Conservation (phyloP, 2,888 invertebrate species). For the Morpho achilles region DNA sequence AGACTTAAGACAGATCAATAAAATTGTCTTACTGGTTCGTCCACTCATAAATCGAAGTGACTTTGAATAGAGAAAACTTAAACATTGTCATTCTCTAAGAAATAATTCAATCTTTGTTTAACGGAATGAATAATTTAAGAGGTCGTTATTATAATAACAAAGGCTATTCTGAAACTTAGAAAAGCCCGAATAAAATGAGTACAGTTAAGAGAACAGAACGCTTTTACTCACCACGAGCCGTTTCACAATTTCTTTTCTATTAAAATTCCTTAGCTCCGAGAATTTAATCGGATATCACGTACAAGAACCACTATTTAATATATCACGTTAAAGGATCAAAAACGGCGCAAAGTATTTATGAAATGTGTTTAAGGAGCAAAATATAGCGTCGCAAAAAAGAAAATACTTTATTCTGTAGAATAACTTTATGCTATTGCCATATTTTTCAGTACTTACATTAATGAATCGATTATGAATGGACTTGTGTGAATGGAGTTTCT, state of each 20-base stretch:
- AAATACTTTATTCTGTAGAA: neutral
- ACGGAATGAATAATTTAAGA: conserved; percentile 28
- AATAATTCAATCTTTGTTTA: conserved; percentile 28
- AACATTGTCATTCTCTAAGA: conserved; percentile 26
- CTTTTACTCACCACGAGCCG: conserved; percentile 50
- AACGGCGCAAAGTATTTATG: conserved; percentile 3
- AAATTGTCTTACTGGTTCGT: conserved; percentile 21
- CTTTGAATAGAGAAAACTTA: conserved; percentile 23
- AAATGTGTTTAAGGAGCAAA: conserved; percentile 1
- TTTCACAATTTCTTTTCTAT: conserved; percentile 62
- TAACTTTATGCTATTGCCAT: neutral
- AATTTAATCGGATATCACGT: conserved; percentile 38
- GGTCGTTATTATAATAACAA: conserved; percentile 24
- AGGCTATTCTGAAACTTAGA: conserved; percentile 23
- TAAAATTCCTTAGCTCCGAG: conserved; percentile 66
- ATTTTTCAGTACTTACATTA: neutral
- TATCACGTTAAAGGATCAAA: conserved; percentile 12
- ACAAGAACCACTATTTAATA: conserved; percentile 21
- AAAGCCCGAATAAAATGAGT: conserved; percentile 38
- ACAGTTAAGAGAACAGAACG: conserved; percentile 53
- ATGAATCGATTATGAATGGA: too few species aligned
- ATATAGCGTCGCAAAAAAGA: neutral
- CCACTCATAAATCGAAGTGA: conserved; percentile 18
- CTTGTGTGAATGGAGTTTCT: too few species aligned
- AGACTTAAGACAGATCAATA: conserved; percentile 22